These are phyloP conservation scores for Gallinago solitaria DNA, from an alignment of 2,797 vertebrate species.

Conservation along the genomic window DNA sequence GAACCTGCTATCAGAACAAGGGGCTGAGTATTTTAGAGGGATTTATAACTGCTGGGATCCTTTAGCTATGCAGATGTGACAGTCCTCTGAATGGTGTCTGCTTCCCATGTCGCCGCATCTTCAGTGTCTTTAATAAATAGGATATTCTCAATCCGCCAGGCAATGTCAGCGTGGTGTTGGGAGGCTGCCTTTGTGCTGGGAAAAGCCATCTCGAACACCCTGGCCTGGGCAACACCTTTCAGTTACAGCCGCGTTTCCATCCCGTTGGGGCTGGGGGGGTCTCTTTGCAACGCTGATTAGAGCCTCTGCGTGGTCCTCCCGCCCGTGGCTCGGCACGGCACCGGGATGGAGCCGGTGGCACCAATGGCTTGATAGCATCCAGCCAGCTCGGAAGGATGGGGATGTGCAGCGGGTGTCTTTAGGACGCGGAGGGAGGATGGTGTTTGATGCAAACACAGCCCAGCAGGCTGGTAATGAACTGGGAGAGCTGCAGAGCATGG, in stretches of 20 bases:
- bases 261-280: neutral
- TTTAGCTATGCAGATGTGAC: conserved; percentile 62
- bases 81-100: conserved; percentile 58
- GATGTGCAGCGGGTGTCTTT: accelerated
- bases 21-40: conserved; percentile 69
- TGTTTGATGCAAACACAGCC: neutral
- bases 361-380: accelerated
- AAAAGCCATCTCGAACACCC: neutral
- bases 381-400: neutral
- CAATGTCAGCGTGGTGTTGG: neutral
- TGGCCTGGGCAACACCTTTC: neutral
- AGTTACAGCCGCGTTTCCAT: neutral
- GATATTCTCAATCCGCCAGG: conserved; percentile 20
- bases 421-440: neutral
- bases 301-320: neutral
- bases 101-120: conserved; percentile 19
- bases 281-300: neutral
- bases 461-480: neutral
- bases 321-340: accelerated
- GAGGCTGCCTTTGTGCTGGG: conserved; percentile 11
- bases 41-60: conserved; percentile 64
- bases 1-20: conserved; percentile 69
- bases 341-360: neutral
- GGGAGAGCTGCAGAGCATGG: neutral
- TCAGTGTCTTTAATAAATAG: conserved; percentile 55